phyloP scores from a whole-genome alignment of 2,888 invertebrate genomes.

The Megalurothrips usitatus region DNA sequence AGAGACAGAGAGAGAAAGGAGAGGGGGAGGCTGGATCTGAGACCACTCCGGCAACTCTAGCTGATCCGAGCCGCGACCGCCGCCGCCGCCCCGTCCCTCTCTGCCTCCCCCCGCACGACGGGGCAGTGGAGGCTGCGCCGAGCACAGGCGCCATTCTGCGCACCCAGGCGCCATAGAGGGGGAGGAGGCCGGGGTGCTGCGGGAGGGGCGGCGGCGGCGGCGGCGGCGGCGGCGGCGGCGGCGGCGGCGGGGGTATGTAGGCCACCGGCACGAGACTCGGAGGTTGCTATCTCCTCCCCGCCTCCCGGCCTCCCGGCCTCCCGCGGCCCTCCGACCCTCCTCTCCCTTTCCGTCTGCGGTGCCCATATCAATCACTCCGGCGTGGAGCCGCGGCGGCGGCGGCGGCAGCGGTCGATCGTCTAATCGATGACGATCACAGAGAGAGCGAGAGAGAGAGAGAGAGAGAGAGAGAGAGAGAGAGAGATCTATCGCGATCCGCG shows the following conservation, averaged over 20 bases:
- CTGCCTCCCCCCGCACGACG: not conserved
- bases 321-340: no score
- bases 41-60: conserved; percentile 17
- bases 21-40: conserved; percentile 8
- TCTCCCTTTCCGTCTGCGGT: no score
- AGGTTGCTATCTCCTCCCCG: no score
- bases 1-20: no score
- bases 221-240: not conserved
- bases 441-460: no score
- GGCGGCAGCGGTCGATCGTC: not conserved
- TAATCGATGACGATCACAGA: no score
- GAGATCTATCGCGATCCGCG: no score
- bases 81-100: not conserved
- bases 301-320: no score
- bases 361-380: no score
- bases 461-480: no score
- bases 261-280: not conserved
- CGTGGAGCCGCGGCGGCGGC: not conserved
- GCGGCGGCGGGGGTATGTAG: not conserved
- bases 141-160: conserved; percentile 20
- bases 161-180: not conserved
- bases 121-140: conserved; percentile 3
- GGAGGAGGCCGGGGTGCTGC: not conserved
- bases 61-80: not conserved
- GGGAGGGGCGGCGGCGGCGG: not conserved